A percentile compares a stretch with the other conserved stretches of the same genome.
Conservation (phyloP, 2,113 vertebrate genomes). For the Butorides virescens region DNA sequence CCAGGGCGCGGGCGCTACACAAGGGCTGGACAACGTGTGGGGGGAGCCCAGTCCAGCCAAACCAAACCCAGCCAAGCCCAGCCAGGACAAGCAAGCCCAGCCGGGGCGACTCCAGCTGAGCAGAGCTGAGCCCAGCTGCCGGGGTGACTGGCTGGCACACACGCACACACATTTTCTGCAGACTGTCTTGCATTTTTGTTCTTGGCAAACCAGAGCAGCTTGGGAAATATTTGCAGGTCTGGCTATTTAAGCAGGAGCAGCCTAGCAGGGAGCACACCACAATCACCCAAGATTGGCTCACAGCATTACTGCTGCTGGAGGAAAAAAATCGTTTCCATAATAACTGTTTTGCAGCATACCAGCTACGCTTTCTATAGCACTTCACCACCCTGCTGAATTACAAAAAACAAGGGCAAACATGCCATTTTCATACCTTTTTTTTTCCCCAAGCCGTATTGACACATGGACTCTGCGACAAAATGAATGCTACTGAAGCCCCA, state of each 20-base stretch:
- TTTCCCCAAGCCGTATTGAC: neutral
- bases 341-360: neutral
- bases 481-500: neutral
- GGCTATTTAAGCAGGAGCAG: neutral
- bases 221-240: neutral
- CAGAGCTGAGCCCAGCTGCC: neutral
- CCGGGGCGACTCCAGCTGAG: neutral
- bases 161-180: neutral
- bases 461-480: slow-evolving; percentile 37
- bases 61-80: neutral
- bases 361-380: neutral
- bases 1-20: rapidly evolving
- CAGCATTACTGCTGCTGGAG: neutral
- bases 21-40: neutral
- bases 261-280: neutral
- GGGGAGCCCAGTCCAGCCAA: neutral
- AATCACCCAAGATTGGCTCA: neutral
- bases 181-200: neutral
- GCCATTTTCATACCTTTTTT: neutral
- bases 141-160: neutral
- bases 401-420: neutral
- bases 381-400: neutral
- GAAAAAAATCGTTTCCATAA: neutral
- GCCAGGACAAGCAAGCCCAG: rapidly evolving
- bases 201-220: neutral